Percentiles rank a stretch among this genome's conserved stretches.
Conservation (phyloP, 23 tunicate species). For the Oikopleura albicans region DNA sequence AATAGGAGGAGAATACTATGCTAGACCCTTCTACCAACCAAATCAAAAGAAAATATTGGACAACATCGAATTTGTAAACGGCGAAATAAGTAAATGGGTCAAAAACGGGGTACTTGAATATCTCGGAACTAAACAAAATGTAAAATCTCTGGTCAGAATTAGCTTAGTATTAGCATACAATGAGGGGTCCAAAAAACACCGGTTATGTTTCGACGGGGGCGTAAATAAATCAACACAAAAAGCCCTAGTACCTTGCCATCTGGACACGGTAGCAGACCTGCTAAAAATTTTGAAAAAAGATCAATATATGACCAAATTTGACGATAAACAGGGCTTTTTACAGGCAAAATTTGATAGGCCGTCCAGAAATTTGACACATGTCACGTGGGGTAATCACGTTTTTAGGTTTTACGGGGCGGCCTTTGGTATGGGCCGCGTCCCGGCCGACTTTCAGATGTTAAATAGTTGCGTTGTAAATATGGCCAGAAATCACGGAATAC, state of each 20-base stretch:
- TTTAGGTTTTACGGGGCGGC: neutral
- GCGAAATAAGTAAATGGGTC: neutral
- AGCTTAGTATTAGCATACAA: neutral
- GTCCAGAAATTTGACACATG: neutral
- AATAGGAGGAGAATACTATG: neutral
- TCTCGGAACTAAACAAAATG: neutral
- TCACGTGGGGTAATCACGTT: neutral
- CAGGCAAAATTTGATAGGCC: neutral
- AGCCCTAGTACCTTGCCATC: neutral
- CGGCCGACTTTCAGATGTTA: neutral
- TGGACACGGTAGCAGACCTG: neutral
- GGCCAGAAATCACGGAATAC: neutral
- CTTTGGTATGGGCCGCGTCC: neutral
- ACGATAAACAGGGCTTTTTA: neutral
- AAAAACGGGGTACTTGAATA: neutral
- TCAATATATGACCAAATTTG: neutral
- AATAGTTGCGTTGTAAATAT: neutral
- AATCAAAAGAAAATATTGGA: neutral
- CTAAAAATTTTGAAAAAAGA: neutral
- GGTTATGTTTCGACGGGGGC: neutral
- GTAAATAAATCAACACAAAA: neutral
- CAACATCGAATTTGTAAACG: neutral
- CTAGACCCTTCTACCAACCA: neutral
- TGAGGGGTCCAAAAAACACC: neutral
- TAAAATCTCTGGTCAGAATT: neutral